Base-by-base conservation (phyloP, 2,113 vertebrate species). In the Lepus europaeus region DNA sequence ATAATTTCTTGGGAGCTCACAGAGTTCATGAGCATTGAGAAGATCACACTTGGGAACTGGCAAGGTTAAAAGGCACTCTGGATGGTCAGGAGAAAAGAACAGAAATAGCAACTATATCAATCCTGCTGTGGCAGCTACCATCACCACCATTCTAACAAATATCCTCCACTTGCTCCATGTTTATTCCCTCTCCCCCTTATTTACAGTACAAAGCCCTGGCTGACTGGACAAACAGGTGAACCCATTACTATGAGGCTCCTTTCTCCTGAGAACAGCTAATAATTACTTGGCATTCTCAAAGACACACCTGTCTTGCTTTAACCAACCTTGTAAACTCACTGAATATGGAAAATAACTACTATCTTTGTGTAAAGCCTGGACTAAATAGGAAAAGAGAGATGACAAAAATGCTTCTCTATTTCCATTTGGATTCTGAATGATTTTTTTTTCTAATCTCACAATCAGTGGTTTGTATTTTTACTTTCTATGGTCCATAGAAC, bases 111-210 rank as follows among this genome's bases (percentile, higher is more conserved):
- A 22, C 25, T 23, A 6, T 3, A 0, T 49, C 19, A 49, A 53
- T 36, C 10, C 20, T 56, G 69, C 33, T 53, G 31, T 36, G 0
- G 6, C 3, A 25, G 51, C 8, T 16, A 3, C 5, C 2, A 1
- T 2, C 5, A 33, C 16, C 16, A 53, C 33, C 3, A 1, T 11
- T 83, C 23, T 27, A 74, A 81, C n/a, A 17, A 63, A 31, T 8
- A 17, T 4, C 19, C 6, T 27, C 29, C 0, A 2, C 1, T 5
- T 6, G 16, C 12, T 20, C 9, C 9, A 2, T 11, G 11, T 29
- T 14, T n/a, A 51, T 1, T 20, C 5, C 17, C 36, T 1, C 56
- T 16, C 23, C 5, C 13, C 49, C 16, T 6, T n/a, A 14, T 7
- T 73, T 9, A 20, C 20, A 23, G 6, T 22, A 56, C 17, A 29